phyloP scores from a whole-genome alignment of 1,140 invertebrate species.

The Drosophila pruinosa region DNA sequence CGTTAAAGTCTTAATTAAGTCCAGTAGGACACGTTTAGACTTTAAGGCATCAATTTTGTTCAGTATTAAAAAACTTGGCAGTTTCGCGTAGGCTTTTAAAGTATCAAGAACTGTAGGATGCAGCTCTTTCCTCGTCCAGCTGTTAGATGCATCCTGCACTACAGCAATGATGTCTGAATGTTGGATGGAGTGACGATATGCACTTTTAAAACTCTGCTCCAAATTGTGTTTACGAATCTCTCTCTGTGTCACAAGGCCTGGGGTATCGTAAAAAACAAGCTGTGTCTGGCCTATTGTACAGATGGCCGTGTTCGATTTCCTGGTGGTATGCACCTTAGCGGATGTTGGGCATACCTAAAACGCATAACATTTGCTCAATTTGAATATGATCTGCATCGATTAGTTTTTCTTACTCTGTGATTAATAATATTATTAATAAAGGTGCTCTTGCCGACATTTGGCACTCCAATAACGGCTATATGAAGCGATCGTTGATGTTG shows the following conservation, averaged over 20 bases:
- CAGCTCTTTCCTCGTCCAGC: slow-evolving; percentile 87
- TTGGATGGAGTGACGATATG: slow-evolving; percentile 86
- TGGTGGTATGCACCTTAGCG: slow-evolving; percentile 95
- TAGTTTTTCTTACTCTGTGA: slow-evolving; percentile 86
- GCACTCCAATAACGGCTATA: slow-evolving; percentile 94
- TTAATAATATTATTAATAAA: slow-evolving; percentile 93
- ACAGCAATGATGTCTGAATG: slow-evolving; percentile 93
- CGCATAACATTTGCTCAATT: slow-evolving; percentile 19
- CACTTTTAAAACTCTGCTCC: slow-evolving; percentile 86
- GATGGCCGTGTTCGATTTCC: slow-evolving; percentile 88
- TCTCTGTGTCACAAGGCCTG: slow-evolving; percentile 88
- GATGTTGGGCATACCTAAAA: slow-evolving; percentile 93
- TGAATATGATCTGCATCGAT: background rate
- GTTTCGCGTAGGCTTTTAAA: slow-evolving; percentile 86
- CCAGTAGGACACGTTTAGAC: slow-evolving; percentile 89
- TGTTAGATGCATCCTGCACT: slow-evolving; percentile 92
- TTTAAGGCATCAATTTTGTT: slow-evolving; percentile 95
- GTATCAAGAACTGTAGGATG: slow-evolving; percentile 88
- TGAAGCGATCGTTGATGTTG: slow-evolving; percentile 87
- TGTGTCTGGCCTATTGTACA: slow-evolving; percentile 90
- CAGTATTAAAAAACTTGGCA: slow-evolving; percentile 91
- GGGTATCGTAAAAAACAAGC: slow-evolving; percentile 94
- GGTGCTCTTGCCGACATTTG: slow-evolving; percentile 97
- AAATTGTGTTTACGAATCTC: slow-evolving; percentile 89
- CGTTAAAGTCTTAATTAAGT: slow-evolving; percentile 87